A percentile compares a stretch with the other conserved stretches of the same genome.
Evolutionary conservation across 2,888 invertebrate species (phyloP).

Genomic region (Platycnemis pennipes): DNA sequence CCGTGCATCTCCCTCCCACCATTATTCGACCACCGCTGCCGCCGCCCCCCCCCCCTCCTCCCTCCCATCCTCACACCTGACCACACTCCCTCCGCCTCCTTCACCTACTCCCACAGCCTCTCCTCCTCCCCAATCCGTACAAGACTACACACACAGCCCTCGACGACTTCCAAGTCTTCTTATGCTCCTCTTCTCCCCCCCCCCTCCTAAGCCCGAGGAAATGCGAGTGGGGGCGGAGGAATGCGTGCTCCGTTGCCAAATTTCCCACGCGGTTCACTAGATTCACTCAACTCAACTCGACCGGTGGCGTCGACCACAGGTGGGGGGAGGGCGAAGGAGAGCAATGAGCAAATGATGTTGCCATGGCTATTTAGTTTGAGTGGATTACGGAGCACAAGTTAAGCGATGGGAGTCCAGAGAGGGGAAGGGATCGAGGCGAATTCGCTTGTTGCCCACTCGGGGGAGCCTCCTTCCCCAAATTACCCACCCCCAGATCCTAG

Average conservation of each 20-base stretch:
- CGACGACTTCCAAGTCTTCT: background rate
- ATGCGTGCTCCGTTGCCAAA: slow-evolving; percentile 58
- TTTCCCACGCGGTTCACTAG: background rate
- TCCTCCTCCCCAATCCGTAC: background rate
- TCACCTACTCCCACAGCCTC: background rate
- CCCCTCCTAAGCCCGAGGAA: background rate
- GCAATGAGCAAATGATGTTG: too few species aligned
- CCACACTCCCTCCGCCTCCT: background rate
- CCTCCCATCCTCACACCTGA: background rate
- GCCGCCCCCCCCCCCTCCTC: background rate
- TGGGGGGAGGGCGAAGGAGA: too few species aligned
- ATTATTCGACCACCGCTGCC: background rate
- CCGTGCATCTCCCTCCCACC: background rate
- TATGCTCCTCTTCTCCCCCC: background rate
- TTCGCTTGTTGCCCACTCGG: background rate
- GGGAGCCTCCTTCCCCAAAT: background rate
- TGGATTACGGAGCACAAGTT: too few species aligned
- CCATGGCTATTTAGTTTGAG: too few species aligned
- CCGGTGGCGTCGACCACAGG: too few species aligned
- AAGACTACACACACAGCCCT: background rate
- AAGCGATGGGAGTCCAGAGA: too few species aligned
- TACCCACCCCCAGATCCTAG: background rate
- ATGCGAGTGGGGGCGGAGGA: slow-evolving; percentile 64
- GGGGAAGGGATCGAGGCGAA: background rate
- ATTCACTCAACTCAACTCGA: too few species aligned